Conservation (phyloP, 2,888 invertebrate genomes). For the Tyria jacobaeae region DNA sequence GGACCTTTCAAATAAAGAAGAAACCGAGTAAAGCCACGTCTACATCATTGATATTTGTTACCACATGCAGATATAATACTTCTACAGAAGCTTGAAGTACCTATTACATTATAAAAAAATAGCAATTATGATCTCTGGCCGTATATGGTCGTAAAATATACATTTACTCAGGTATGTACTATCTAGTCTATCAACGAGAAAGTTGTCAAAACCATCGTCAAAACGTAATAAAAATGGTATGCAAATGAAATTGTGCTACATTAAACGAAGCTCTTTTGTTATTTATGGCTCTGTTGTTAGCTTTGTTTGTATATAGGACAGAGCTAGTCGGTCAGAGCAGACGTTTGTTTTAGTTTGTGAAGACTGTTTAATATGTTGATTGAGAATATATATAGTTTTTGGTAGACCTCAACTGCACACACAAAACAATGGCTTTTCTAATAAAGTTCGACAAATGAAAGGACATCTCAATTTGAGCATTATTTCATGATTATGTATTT, state of each 20-base stretch:
- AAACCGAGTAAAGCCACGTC: no score
- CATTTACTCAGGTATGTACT: not conserved
- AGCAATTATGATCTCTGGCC: not conserved
- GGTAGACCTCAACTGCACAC: no score
- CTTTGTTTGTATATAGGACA: not conserved
- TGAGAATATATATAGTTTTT: no score
- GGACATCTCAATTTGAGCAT: no score
- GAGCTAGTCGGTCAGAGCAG: not conserved
- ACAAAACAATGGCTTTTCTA: no score
- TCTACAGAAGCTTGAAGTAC: not conserved
- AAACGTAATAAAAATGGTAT: not conserved
- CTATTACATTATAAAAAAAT: not conserved
- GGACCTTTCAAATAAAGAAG: no score
- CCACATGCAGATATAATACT: no score
- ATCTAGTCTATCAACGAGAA: not conserved
- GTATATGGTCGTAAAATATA: not conserved
- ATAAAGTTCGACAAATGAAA: no score
- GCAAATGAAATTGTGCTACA: not conserved
- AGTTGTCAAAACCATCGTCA: not conserved
- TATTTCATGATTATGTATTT: no score
- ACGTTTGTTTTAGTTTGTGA: not conserved
- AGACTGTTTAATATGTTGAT: no score
- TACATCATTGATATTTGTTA: no score
- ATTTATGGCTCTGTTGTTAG: not conserved
- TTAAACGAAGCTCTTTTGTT: not conserved